These are phyloP conservation scores for Rynchops niger DNA, from an alignment of 2,113 vertebrate genomes.

Conservation along the genomic window DNA sequence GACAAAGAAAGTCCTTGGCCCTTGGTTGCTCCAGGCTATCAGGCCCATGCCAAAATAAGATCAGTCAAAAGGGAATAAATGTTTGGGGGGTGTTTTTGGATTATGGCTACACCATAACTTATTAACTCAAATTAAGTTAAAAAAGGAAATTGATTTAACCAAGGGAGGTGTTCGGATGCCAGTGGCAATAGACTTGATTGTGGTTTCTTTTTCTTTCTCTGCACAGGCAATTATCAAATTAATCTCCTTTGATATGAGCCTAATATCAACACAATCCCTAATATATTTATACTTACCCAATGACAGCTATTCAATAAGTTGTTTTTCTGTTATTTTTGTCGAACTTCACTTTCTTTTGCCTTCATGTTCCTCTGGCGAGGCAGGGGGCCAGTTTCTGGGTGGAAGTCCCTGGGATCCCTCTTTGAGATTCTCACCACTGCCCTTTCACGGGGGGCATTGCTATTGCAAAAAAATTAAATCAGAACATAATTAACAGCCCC, in stretches of 20 bases:
- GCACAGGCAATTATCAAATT: slow-evolving; percentile 38
- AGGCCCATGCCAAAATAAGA: neutral
- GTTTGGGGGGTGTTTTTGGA: neutral
- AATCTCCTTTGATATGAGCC: slow-evolving; percentile 6
- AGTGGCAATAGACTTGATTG: neutral
- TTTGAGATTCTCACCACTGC: neutral
- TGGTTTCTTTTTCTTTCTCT: neutral
- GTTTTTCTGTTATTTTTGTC: neutral
- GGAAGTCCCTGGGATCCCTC: neutral
- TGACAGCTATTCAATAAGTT: neutral
- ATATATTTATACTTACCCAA: neutral
- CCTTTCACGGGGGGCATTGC: neutral
- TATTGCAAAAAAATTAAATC: neutral
- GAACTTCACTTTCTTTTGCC: neutral
- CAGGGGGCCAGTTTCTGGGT: neutral
- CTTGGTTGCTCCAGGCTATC: neutral
- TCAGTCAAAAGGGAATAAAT: neutral
- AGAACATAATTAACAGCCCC: neutral
- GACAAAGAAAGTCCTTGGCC: neutral
- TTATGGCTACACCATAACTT: neutral
- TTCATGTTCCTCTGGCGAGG: neutral
- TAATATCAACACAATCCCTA: neutral
- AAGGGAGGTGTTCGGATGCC: neutral
- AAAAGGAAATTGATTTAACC: slow-evolving; percentile 30
- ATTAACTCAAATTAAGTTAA: slow-evolving; percentile 18